Evolutionary conservation across 2,113 vertebrate genomes (phyloP).

Genomic region (Mobula birostris): DNA sequence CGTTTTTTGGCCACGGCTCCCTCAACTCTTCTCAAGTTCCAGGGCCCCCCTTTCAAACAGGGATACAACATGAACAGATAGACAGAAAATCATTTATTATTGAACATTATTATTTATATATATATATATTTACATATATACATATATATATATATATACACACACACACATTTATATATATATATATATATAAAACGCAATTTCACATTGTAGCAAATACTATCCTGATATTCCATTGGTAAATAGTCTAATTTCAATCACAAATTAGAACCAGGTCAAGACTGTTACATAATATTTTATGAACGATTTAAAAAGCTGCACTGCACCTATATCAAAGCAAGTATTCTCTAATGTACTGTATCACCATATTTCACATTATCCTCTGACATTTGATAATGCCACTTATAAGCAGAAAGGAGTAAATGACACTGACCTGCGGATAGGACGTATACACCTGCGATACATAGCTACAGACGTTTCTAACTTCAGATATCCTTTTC

Average conservation of each 20-base stretch:
- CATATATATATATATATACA: no score
- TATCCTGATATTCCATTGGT: neutral
- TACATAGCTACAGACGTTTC: conserved; percentile 4
- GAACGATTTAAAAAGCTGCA: neutral
- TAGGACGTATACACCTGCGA: neutral
- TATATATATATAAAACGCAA: no score
- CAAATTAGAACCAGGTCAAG: neutral
- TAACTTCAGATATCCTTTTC: neutral
- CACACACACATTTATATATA: no score
- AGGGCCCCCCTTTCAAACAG: no score
- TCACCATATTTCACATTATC: neutral
- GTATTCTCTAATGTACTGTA: neutral
- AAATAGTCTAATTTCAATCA: neutral
- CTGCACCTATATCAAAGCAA: neutral
- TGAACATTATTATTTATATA: no score
- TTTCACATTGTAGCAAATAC: neutral
- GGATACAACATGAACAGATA: no score
- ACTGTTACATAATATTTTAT: neutral
- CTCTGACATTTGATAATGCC: neutral
- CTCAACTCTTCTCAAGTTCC: no score
- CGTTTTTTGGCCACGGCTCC: no score
- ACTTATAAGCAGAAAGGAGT: neutral
- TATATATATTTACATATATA: no score
- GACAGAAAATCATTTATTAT: no score
- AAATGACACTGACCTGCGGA: conserved; percentile 16